Base-by-base conservation (phyloP, 2,113 vertebrate species). In the Xiphias gladius region DNA sequence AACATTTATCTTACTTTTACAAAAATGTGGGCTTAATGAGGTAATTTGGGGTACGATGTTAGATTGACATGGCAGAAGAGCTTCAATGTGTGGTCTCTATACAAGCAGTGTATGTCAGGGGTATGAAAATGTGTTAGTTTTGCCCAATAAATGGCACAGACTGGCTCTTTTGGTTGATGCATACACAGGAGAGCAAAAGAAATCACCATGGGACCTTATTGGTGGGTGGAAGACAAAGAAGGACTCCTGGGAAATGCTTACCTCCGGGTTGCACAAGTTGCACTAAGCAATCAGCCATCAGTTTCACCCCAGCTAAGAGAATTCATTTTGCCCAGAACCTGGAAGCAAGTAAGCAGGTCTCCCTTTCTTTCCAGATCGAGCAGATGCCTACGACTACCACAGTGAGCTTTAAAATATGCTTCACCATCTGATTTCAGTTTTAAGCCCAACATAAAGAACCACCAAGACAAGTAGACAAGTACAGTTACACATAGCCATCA, bases 381-480 rank as follows among this genome's bases (percentile, higher is more conserved):
- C 92, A 90, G 91, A 91, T 86, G 82, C 79, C 84, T 76, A 78
- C 82, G 80, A 81, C 81, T 55, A 80, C 71, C 65, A 88, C 10
- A 39, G 74, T 94, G 94, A 93, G 92, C 94, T 94, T 94, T 93
- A 93, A 87, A 93, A 93, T 89, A 90, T 86, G 91, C 86, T 86
- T 91, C 90, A 75, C 89, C 90, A 84, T 92, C 90, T 92, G 91
- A 94, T 85, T 91, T 91, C 64, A 81, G 64, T 71, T 91, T 88
- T 71, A 86, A 91, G 76, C 74, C 65, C 20, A 64, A 70, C 69
- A 28, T 59, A 35, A 62, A 61, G 79, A 80, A 39, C 32, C 41
- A 85, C 28, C n/a, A 76, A 78, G 63, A 68, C 55, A 39, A 69
- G 64, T 20, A 37, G 50, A 81, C 61, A 55, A 35, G 3, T 37